Conservation (phyloP, 2,888 invertebrate species). For the Ypsolopha scabrella region DNA sequence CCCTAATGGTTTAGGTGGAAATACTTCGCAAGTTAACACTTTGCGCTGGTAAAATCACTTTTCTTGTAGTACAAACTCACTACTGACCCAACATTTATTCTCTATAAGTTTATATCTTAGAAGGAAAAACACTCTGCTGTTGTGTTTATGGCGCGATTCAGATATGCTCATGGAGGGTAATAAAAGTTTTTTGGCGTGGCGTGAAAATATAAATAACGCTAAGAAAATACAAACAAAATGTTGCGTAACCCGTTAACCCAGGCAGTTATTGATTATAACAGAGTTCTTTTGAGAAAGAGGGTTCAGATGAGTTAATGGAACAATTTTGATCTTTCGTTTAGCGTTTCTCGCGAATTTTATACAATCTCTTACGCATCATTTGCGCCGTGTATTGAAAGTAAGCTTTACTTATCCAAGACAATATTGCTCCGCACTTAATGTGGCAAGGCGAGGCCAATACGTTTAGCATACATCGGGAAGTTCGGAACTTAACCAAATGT, state of each 20-base stretch:
- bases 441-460: no score
- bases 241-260: no score
- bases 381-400: conserved; percentile 10
- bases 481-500: no score
- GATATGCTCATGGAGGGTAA: background rate
- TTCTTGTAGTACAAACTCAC: background rate
- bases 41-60: no score
- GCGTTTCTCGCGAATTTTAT: conserved; percentile 4
- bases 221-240: no score
- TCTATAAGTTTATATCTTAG: background rate
- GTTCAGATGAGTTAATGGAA: conserved; percentile 1
- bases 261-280: no score
- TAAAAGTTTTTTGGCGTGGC: background rate
- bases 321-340: conserved; percentile 7
- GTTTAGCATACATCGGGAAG: no score
- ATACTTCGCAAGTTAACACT: no score
- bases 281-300: background rate
- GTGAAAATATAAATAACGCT: no score
- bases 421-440: background rate
- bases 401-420: background rate
- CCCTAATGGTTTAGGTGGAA: no score
- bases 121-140: background rate
- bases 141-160: background rate
- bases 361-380: conserved; percentile 14
- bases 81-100: background rate